These are phyloP conservation scores for Steinernema hermaphroditum DNA, from an alignment of 2,888 invertebrate species.

Conservation along the genomic window DNA sequence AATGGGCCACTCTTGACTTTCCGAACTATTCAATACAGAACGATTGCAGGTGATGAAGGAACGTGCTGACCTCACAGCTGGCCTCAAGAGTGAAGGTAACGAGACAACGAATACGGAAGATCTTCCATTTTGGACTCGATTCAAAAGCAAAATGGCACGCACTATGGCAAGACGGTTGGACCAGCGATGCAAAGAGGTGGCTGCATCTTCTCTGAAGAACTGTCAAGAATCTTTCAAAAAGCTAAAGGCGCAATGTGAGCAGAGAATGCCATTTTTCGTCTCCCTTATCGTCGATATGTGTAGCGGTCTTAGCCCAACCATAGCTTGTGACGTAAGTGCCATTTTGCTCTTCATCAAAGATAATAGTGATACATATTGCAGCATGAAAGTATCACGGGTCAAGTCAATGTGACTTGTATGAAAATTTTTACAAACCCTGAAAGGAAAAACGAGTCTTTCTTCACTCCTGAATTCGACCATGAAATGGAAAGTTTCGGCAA, in stretches of 20 bases:
- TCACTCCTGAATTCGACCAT: conserved; percentile 41
- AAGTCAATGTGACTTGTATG: conserved; percentile 28
- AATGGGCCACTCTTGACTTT: too few species aligned
- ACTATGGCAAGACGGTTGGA: conserved; percentile 47
- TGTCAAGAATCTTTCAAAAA: conserved; percentile 40
- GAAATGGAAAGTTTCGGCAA: conserved; percentile 43
- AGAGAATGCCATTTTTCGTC: conserved; percentile 17
- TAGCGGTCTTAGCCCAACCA: conserved; percentile 45
- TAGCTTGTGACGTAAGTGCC: conserved; percentile 46
- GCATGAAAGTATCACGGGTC: conserved; percentile 26
- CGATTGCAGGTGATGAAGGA: neutral
- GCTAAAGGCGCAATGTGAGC: neutral
- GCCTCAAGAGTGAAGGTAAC: conserved; percentile 19
- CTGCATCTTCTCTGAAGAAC: conserved; percentile 50
- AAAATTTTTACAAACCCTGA: neutral
- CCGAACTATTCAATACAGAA: too few species aligned
- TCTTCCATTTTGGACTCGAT: conserved; percentile 43
- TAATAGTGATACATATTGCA: neutral
- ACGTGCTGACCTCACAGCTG: neutral
- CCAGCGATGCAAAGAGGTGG: conserved; percentile 55
- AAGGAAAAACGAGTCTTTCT: conserved; percentile 22
- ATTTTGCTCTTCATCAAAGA: neutral
- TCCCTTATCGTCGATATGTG: conserved; percentile 38
- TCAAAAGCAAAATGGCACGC: conserved; percentile 44
- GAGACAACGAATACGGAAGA: conserved; percentile 32